A percentile compares a stretch with the other conserved stretches of the same genome.
These are phyloP conservation scores for Puffinus mauretanicus DNA, from an alignment of 2,113 vertebrate genomes.

Conservation along the genomic window DNA sequence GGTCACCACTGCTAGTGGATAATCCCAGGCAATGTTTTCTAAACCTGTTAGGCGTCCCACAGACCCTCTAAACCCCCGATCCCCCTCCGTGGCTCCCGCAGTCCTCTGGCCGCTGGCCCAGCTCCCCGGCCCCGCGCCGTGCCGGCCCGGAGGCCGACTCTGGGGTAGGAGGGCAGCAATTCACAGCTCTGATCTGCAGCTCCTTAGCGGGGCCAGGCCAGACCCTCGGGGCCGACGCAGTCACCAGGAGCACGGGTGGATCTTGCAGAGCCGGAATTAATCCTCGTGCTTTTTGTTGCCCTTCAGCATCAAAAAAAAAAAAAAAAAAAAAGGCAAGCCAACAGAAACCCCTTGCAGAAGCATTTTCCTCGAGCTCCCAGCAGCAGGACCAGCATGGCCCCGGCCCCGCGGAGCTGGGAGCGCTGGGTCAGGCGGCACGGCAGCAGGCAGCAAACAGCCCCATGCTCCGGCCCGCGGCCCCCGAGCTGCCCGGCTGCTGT, in stretches of 20 bases:
- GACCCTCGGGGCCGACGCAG: not conserved
- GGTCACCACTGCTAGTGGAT: not conserved
- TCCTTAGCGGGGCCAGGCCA: not conserved
- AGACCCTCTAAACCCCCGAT: not conserved
- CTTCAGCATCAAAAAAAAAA: not conserved
- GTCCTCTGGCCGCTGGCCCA: not conserved
- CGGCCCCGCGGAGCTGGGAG: rapidly evolving
- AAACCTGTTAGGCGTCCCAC: not conserved
- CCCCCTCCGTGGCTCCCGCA: not conserved
- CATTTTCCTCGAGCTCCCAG: not conserved
- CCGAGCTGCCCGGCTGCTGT: not conserved
- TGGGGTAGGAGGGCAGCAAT: not conserved
- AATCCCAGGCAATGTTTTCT: not conserved
- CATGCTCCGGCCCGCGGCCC: rapidly evolving
- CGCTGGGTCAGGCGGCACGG: not conserved
- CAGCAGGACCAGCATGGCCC: not conserved
- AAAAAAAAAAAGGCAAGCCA: rapidly evolving
- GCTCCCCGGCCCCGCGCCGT: not conserved
- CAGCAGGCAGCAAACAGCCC: not conserved
- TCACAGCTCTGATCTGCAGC: not conserved
- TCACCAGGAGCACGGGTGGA: not conserved
- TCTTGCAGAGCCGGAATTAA: not conserved
- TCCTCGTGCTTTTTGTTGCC: not conserved
- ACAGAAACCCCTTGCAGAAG: not conserved
- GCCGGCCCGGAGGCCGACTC: not conserved